A percentile compares a stretch with the other conserved stretches of the same genome.
These are phyloP conservation scores for Notospermus geniculatus DNA, from an alignment of 1,140 invertebrate genomes.

Conservation along the genomic window DNA sequence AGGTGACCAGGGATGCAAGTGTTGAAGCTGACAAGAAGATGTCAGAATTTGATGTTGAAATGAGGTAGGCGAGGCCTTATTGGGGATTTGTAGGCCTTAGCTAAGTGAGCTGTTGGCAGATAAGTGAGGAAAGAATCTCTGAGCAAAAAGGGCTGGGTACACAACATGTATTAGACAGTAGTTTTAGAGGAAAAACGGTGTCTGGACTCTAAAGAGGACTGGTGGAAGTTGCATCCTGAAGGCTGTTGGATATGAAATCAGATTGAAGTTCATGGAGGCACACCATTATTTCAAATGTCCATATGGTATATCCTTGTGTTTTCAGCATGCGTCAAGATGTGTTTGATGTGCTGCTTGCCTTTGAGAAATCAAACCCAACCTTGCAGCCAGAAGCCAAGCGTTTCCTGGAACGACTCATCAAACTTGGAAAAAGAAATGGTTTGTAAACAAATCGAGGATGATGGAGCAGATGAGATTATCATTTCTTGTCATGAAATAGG, in stretches of 20 bases:
- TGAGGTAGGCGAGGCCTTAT: slow-evolving; percentile 43
- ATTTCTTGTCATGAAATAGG: too few species aligned
- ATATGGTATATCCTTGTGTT: slow-evolving; percentile 8
- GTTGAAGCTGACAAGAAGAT: slow-evolving; percentile 57
- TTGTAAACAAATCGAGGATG: too few species aligned
- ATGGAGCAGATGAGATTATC: too few species aligned
- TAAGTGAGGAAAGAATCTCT: too few species aligned
- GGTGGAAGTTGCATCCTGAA: too few species aligned
- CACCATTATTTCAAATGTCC: not conserved
- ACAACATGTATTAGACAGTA: not conserved
- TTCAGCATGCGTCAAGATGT: slow-evolving; percentile 61
- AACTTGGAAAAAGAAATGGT: slow-evolving; percentile 60
- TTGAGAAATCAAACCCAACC: slow-evolving; percentile 44
- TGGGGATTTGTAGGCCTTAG: too few species aligned
- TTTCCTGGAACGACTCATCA: slow-evolving; percentile 58
- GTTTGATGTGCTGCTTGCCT: slow-evolving; percentile 57
- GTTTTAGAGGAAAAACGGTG: not conserved
- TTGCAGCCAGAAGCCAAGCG: slow-evolving; percentile 52
- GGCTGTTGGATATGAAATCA: not conserved
- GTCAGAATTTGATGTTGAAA: slow-evolving; percentile 60
- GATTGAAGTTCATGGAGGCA: not conserved
- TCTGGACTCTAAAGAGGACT: not conserved
- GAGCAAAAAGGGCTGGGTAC: not conserved
- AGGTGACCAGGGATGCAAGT: slow-evolving; percentile 58
- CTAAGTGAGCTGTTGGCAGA: too few species aligned